Percentiles rank a stretch among this genome's conserved stretches.
Evolutionary conservation across 2,797 vertebrate species (phyloP).

Genomic region (Odontamblyopus rebecca): DNA sequence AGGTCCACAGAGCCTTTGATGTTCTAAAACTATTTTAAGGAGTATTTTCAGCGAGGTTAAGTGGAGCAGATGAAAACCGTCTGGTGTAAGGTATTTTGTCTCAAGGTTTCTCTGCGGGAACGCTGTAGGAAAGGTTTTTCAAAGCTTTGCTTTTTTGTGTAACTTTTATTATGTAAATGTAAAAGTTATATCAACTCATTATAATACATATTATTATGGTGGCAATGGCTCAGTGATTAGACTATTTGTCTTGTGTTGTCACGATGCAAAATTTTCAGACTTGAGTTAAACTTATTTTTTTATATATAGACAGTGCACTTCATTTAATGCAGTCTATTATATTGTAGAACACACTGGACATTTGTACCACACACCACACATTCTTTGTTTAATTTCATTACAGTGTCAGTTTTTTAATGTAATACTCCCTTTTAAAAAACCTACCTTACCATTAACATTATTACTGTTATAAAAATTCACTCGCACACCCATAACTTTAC

Average conservation of each 20-base stretch:
- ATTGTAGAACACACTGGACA: too few species aligned
- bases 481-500: not conserved
- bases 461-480: not conserved
- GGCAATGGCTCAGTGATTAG: too few species aligned
- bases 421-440: not conserved
- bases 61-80: slow-evolving; percentile 28
- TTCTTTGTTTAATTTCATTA: not conserved
- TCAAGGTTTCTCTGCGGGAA: slow-evolving; percentile 8
- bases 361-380: not conserved
- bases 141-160: too few species aligned
- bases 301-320: too few species aligned
- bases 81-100: slow-evolving; percentile 1
- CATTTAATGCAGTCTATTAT: too few species aligned
- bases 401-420: not conserved
- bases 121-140: not conserved
- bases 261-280: too few species aligned
- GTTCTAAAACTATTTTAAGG: slow-evolving; percentile 17
- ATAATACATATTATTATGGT: too few species aligned
- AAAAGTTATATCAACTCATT: not conserved
- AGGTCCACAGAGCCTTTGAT: slow-evolving; percentile 41
- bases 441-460: not conserved
- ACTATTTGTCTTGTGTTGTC: too few species aligned
- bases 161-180: not conserved
- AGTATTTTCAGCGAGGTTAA: slow-evolving; percentile 33
- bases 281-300: too few species aligned